Conservation (phyloP, 2,113 vertebrate genomes). For the Pseudorectes ferrugineus region DNA sequence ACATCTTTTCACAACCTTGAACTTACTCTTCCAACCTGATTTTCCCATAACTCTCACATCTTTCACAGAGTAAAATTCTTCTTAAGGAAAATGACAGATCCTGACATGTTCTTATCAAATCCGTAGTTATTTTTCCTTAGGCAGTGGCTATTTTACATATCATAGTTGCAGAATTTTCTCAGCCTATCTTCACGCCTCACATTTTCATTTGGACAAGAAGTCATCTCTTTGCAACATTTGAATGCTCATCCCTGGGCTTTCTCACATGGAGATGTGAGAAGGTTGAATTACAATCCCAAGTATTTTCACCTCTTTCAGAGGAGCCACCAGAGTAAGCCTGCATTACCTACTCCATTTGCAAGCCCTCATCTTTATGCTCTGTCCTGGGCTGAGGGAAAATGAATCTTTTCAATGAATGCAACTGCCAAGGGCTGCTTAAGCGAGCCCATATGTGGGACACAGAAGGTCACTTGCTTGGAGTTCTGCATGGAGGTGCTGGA, state of each 20-base stretch:
- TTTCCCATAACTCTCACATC: neutral
- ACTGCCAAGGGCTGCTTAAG: neutral
- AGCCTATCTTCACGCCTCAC: neutral
- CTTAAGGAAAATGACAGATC: neutral
- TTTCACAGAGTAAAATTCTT: neutral
- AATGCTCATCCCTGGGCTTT: neutral
- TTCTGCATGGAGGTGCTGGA: accelerated
- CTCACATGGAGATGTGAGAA: neutral
- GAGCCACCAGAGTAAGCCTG: neutral
- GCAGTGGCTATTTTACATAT: neutral
- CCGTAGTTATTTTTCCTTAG: neutral
- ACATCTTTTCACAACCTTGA: neutral
- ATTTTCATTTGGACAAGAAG: neutral
- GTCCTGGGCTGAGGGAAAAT: neutral
- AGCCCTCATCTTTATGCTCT: neutral
- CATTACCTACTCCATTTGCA: neutral
- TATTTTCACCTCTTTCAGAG: neutral
- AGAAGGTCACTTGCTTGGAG: neutral
- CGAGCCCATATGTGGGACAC: accelerated
- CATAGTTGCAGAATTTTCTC: neutral
- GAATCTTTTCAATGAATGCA: neutral
- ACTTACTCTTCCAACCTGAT: neutral
- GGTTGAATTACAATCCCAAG: neutral
- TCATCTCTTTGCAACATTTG: neutral
- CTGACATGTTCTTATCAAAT: neutral